Evolutionary conservation across 2,888 invertebrate genomes (phyloP).

Genomic region (Leptinotarsa rubiginosa): DNA sequence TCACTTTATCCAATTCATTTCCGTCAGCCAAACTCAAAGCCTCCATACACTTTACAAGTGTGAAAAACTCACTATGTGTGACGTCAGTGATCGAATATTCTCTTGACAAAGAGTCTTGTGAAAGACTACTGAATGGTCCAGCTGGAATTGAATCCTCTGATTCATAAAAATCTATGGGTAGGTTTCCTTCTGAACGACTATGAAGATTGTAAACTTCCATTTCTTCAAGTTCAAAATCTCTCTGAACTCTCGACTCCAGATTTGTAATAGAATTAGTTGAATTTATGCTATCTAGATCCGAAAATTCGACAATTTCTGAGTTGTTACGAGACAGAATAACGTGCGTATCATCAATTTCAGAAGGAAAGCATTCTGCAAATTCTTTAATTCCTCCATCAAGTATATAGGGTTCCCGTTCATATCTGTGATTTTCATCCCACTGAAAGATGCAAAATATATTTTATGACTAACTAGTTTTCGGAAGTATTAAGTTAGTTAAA

Average conservation of each 20-base stretch:
- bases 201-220: not conserved
- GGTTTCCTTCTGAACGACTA: conserved; percentile 36
- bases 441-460: conserved; percentile 59
- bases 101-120: conserved; percentile 30
- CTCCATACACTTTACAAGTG: conserved; percentile 8
- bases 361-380: conserved; percentile 85
- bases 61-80: not conserved
- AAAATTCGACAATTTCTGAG: conserved; percentile 68
- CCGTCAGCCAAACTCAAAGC: conserved; percentile 19
- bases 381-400: conserved; percentile 85
- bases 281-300: conserved; percentile 71
- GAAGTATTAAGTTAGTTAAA: too few relatives aligned
- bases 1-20: conserved; percentile 38
- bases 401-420: conserved; percentile 77
- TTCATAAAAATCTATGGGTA: conserved; percentile 33
- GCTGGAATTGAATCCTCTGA: conserved; percentile 20
- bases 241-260: conserved; percentile 25
- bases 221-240: conserved; percentile 31
- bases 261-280: conserved; percentile 26
- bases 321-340: conserved; percentile 68
- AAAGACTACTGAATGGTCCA: conserved; percentile 33
- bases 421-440: conserved; percentile 82
- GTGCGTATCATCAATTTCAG: conserved; percentile 79
- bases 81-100: conserved; percentile 13
- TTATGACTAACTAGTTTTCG: too few relatives aligned